phyloP scores from a whole-genome alignment of 1,140 invertebrate species.

The Coelopa frigida region DNA sequence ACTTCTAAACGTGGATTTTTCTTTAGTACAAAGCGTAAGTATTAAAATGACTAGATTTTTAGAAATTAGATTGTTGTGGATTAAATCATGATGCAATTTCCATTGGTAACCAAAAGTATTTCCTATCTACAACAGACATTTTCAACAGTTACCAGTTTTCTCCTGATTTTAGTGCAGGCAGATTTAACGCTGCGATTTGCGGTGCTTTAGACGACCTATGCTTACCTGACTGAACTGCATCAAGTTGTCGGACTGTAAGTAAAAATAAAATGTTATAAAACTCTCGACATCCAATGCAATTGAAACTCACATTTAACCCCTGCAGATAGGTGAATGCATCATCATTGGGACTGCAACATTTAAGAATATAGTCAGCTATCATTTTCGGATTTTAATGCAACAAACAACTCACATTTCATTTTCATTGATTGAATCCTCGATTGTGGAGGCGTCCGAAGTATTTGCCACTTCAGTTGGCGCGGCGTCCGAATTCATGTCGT shows the following conservation, averaged over 20 bases:
- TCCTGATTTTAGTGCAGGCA: slow-evolving; percentile 34
- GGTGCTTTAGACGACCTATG: slow-evolving; percentile 19
- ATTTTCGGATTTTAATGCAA: neutral
- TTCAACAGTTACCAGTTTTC: slow-evolving; percentile 28
- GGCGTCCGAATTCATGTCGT: neutral
- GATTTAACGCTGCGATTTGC: slow-evolving; percentile 31
- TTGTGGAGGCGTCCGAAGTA: slow-evolving; percentile 14
- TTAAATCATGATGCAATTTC: too few species aligned
- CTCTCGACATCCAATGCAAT: neutral
- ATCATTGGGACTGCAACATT: slow-evolving; percentile 19
- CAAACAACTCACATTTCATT: slow-evolving; percentile 9
- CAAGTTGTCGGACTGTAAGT: slow-evolving; percentile 32
- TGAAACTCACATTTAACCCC: slow-evolving; percentile 31
- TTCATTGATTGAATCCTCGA: slow-evolving; percentile 17
- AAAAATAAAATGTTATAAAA: slow-evolving; percentile 4
- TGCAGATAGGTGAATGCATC: slow-evolving; percentile 33
- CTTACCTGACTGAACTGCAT: slow-evolving; percentile 41
- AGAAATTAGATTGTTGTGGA: neutral
- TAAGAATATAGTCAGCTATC: neutral
- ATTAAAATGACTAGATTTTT: neutral
- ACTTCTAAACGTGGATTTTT: slow-evolving; percentile 24
- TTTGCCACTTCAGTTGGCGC: neutral
- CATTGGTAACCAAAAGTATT: too few species aligned
- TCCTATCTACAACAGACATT: slow-evolving; percentile 11
- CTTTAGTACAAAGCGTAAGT: slow-evolving; percentile 24